Percentiles rank a stretch among this genome's conserved stretches.
These are phyloP conservation scores for Oryctes rhinoceros DNA, from an alignment of 1,140 invertebrate genomes.

Conservation along the genomic window DNA sequence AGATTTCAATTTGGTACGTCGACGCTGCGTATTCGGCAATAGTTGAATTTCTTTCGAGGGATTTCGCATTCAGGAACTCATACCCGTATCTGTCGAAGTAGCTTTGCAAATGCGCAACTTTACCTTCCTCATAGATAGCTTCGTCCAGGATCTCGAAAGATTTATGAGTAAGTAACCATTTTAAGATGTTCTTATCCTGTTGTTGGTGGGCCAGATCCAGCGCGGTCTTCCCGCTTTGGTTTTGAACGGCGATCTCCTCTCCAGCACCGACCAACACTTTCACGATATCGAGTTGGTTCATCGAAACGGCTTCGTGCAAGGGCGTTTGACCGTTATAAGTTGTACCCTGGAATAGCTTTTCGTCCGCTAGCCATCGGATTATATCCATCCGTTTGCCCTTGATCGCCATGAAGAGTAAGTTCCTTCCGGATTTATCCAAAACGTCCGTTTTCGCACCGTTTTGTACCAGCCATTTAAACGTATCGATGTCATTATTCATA, in stretches of 20 bases:
- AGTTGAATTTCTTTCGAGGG: not conserved
- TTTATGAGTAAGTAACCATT: slow-evolving; percentile 2
- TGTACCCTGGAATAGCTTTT: not conserved
- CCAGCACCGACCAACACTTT: not conserved
- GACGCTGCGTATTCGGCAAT: not conserved
- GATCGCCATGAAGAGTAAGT: not conserved
- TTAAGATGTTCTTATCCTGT: not conserved
- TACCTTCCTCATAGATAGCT: not conserved
- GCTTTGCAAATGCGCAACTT: not conserved
- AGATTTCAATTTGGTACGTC: not conserved
- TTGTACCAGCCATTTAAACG: not conserved
- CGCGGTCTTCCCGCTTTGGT: not conserved
- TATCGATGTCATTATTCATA: not conserved
- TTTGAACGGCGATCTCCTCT: not conserved
- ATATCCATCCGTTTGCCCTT: not conserved
- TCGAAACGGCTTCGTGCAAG: not conserved
- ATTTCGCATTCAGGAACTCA: not conserved
- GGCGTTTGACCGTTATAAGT: not conserved
- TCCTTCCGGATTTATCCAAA: not conserved
- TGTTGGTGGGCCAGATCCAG: not conserved
- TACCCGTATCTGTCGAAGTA: not conserved
- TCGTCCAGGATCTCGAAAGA: not conserved
- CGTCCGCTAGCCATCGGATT: not conserved
- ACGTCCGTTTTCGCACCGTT: not conserved
- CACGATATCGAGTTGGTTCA: not conserved